Evolutionary conservation across 2,797 vertebrate genomes (phyloP), one percentile per base, ranked within the genome.

Genomic region (Paguma larvata): DNA sequence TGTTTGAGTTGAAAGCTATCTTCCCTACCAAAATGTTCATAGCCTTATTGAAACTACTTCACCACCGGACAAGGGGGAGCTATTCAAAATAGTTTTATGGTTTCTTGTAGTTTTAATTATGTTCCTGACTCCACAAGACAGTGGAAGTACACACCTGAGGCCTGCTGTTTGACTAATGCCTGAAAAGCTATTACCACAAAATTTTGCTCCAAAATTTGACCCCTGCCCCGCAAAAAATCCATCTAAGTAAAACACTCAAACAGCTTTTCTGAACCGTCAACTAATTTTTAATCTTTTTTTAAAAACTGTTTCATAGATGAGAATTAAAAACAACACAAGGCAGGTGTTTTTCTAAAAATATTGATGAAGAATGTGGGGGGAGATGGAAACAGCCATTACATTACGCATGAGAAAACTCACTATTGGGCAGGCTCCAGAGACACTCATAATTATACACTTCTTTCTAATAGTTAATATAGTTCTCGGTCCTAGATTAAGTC

Each of bases 301-400:
- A 84, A 65, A 65, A 48, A 12, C 6, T 63, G 5, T n/a, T 89
- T 95, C n/a, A 89, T 23, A 62, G 27, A 87, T 56, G 9, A 95
- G 56, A 93, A 86, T 0, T 72, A 15, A 86, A 32, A 92, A 51
- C 18, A 90, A 68, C 32, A 78, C 7, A 65, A 30, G 65, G 34
- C 38, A 72, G 53, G 25, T 89, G 10, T 77, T 77, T 56, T 89
- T 92, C 67, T 75, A 78, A 93, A 94, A 51, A 27, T 68, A 77
- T 16, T 41, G 14, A 46, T 68, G 53, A 83, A n/a, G 44, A 77
- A 34, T 34, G 19, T 38, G 59, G 70, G 27, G 18, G 68, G 8
- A 16, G 19, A 18, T 5, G 2, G 11, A n/a, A 80, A 59, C 27
- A 38, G 23, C 41, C 56, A 59, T 32, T 56, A 56, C 7, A 73